A percentile compares a stretch with the other conserved stretches of the same genome.
These are phyloP conservation scores for Pammene aurita DNA, from an alignment of 2,888 invertebrate genomes.

Conservation along the genomic window DNA sequence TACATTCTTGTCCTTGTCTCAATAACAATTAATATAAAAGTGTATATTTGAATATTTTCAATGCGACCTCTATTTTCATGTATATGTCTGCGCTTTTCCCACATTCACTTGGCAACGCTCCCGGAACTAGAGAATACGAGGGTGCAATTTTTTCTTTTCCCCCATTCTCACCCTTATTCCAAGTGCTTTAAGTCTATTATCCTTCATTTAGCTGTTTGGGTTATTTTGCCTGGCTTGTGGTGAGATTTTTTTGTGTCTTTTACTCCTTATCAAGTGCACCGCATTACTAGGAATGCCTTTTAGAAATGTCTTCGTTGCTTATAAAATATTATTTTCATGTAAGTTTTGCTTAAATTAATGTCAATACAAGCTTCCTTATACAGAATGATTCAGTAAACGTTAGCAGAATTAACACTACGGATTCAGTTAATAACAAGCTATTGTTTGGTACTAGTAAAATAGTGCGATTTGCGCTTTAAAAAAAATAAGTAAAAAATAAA, in stretches of 20 bases:
- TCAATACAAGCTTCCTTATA: too few species aligned
- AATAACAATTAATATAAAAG: too few species aligned
- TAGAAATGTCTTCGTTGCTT: slow-evolving; percentile 44
- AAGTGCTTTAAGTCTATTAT: not conserved
- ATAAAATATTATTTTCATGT: slow-evolving; percentile 9
- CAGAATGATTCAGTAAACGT: too few species aligned
- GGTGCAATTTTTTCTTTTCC: slow-evolving; percentile 17
- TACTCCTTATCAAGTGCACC: slow-evolving; percentile 53
- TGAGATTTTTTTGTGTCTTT: slow-evolving; percentile 49
- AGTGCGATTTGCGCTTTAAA: too few species aligned
- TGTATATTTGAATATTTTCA: not conserved
- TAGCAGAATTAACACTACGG: too few species aligned
- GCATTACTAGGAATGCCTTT: slow-evolving; percentile 49
- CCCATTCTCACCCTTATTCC: slow-evolving; percentile 18
- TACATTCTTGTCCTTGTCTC: too few species aligned
- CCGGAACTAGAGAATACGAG: slow-evolving; percentile 43
- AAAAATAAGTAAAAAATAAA: too few species aligned
- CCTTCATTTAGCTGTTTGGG: not conserved
- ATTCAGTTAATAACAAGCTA: too few species aligned
- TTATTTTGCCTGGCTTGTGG: slow-evolving; percentile 44
- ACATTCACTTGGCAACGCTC: slow-evolving; percentile 61
- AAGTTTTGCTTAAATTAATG: not conserved
- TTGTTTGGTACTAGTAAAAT: too few species aligned
- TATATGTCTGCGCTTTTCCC: slow-evolving; percentile 41
- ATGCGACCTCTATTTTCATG: not conserved